Evolutionary conservation across 2,797 vertebrate species (phyloP).

Genomic region (Microctenopoma steveboyesi): DNA sequence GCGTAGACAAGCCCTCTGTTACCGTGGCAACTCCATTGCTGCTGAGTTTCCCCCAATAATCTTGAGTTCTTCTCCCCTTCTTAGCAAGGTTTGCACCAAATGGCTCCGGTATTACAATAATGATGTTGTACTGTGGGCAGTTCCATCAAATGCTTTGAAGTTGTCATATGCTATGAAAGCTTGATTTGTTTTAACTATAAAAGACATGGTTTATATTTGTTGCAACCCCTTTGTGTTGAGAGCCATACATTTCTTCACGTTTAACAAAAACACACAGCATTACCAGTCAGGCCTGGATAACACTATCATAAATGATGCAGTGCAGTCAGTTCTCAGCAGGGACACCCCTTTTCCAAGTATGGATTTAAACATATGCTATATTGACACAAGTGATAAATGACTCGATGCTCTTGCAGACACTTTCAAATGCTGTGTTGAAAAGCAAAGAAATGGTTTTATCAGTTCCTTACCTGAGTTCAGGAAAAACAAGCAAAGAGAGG

Average conservation of each 20-base stretch:
- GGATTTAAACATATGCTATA: slow-evolving; percentile 30
- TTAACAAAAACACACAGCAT: slow-evolving; percentile 4
- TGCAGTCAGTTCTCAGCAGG: slow-evolving; percentile 11
- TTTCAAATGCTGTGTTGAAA: slow-evolving; percentile 4
- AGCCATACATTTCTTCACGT: background rate
- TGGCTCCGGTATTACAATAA: slow-evolving; percentile 28
- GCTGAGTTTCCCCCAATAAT: slow-evolving; percentile 45
- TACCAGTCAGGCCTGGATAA: background rate
- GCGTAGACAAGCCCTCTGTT: slow-evolving; percentile 65
- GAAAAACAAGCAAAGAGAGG: background rate
- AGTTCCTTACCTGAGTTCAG: background rate
- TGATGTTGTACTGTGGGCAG: background rate
- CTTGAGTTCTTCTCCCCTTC: slow-evolving; percentile 26
- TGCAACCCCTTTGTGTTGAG: background rate
- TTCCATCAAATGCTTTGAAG: background rate
- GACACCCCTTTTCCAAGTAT: slow-evolving; percentile 19
- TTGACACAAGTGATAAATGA: slow-evolving; percentile 25
- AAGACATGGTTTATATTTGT: background rate
- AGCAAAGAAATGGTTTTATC: background rate
- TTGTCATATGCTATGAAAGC: background rate
- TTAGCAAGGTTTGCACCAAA: slow-evolving; percentile 34
- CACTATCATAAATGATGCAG: background rate
- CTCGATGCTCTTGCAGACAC: background rate
- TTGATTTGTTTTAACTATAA: background rate
- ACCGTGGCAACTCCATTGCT: slow-evolving; percentile 59